These are phyloP conservation scores for Dasypolia templi DNA, from an alignment of 2,888 invertebrate genomes.

Conservation along the genomic window DNA sequence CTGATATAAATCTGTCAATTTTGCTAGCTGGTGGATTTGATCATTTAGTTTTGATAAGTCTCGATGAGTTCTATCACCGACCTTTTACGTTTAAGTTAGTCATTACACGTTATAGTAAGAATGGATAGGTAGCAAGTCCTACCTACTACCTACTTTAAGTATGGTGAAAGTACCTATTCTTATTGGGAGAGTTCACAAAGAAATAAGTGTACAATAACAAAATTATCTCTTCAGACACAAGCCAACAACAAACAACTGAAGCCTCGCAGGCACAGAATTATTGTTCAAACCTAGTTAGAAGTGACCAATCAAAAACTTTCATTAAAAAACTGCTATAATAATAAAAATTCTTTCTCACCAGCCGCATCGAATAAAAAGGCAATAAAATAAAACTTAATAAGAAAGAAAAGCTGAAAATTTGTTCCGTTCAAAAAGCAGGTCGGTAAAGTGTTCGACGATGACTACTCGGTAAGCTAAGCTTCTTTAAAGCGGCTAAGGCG, in stretches of 20 bases:
- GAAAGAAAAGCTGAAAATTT: slow-evolving; percentile 41
- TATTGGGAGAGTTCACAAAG: background rate
- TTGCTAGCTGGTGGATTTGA: background rate
- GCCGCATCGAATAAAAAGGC: slow-evolving; percentile 42
- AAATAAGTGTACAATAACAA: background rate
- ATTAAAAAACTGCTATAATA: slow-evolving; percentile 52
- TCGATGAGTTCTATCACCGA: too few species aligned
- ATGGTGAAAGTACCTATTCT: background rate
- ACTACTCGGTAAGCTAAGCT: slow-evolving; percentile 70
- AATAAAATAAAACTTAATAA: slow-evolving; percentile 52
- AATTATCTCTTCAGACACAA: background rate
- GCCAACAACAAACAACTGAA: background rate
- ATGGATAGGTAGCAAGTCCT: too few species aligned
- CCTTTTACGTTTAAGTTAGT: too few species aligned
- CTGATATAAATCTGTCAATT: slow-evolving; percentile 2
- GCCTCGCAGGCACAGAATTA: slow-evolving; percentile 2
- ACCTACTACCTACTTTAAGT: background rate
- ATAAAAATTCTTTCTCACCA: slow-evolving; percentile 28
- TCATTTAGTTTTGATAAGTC: background rate
- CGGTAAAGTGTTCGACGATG: slow-evolving; percentile 65
- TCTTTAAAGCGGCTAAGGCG: slow-evolving; percentile 68
- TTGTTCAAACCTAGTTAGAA: slow-evolving; percentile 41
- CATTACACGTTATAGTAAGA: background rate
- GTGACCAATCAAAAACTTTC: slow-evolving; percentile 37
- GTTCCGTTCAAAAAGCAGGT: slow-evolving; percentile 51